These are phyloP conservation scores for Zoanthus sociatus DNA, from an alignment of 92 coral and sea anemone species.

Conservation along the genomic window DNA sequence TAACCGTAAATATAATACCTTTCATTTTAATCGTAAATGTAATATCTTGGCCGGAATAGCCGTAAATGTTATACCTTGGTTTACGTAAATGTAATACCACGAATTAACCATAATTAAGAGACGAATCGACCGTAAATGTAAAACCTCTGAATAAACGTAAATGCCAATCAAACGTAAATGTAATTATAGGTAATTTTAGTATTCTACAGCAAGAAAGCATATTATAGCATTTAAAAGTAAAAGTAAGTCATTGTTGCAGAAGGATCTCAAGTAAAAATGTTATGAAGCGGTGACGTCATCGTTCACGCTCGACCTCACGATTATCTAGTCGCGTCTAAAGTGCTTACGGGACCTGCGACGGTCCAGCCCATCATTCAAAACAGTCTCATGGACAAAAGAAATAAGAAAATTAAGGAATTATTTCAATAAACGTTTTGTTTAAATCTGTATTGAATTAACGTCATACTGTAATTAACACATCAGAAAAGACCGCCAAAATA, in stretches of 20 bases:
- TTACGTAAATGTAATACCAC: no score
- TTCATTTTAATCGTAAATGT: no score
- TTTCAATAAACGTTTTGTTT: not conserved
- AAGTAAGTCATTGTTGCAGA: not conserved
- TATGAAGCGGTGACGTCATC: not conserved
- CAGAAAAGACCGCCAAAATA: no score
- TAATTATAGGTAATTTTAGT: not conserved
- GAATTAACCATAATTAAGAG: no score
- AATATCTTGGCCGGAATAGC: not conserved
- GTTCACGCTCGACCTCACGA: not conserved
- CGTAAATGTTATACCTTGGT: no score
- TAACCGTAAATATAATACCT: no score
- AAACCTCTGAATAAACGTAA: no score
- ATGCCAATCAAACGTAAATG: not conserved
- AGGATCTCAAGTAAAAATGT: not conserved
- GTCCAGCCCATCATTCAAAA: not conserved
- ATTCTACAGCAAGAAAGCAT: not conserved
- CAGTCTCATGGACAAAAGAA: not conserved
- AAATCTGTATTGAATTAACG: no score
- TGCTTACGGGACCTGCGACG: not conserved
- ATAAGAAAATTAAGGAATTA: no score
- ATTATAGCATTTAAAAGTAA: not conserved
- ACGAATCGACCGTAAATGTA: no score
- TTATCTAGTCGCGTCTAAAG: not conserved
- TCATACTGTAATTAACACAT: no score